Evolutionary conservation across 2,797 vertebrate genomes (phyloP), one percentile per base, ranked within the genome.

Genomic region (Chelidonichthys spinosus): DNA sequence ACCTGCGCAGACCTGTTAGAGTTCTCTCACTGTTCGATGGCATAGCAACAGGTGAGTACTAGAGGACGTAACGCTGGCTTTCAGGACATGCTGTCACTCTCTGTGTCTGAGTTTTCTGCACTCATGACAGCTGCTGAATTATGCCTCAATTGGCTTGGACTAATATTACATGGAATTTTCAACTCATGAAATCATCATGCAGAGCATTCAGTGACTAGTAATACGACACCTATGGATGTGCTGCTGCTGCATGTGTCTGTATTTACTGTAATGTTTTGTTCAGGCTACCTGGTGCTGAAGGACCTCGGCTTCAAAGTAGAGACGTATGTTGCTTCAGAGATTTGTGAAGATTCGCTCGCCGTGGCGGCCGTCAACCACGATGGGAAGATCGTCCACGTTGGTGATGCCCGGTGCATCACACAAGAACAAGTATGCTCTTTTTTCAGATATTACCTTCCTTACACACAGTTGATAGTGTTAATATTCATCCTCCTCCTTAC

Each of bases 11-110:
- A 52, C 97, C 97, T 0, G 79, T 99, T 35, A 84, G 95, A 76
- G 97, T 99, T 14, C 94, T 99, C 17, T 98, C 97, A 0, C 92
- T 98, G 44, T 99, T 99, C 2, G 97, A 98, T 40, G 97, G 97
- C 56, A 96, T 98, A 3, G 93, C 95, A 0, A 97, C 97, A 87
- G 97, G 97, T 97, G 59, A 76, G 79, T 44, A 15, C 32, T 54
- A 18, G 7, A 25, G 1, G 25, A 25, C 25, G 25, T 25, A 25
- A 25, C 25, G 25, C 25, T 25, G 9, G 15, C n/a, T 17, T 8
- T 49, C 8, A n/a, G 25, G 25, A 25, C 25, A 25, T 25, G 25
- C 1, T 25, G 25, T 25, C 25, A 25, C 25, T 2, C 25, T 25
- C 25, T 25, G 25, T 25, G 25, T 25, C 25, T 25, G 25, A 25